Conservation (phyloP, 2,797 vertebrate genomes). For the Melanotaenia maccullochi region DNA sequence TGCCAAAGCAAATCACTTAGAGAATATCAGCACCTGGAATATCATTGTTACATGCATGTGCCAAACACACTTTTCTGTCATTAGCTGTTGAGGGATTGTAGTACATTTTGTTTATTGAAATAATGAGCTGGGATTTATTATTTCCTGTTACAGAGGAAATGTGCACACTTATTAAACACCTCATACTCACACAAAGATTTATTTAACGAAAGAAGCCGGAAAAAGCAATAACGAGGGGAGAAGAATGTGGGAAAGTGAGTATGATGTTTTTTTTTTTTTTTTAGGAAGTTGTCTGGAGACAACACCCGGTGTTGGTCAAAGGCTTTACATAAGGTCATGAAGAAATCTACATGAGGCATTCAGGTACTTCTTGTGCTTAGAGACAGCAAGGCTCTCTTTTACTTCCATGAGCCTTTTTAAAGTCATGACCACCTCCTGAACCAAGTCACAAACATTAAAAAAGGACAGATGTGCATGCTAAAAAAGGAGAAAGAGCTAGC, state of each 20-base stretch:
- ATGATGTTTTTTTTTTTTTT: conserved; percentile 34
- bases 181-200: conserved; percentile 56
- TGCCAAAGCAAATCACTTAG: conserved; percentile 69
- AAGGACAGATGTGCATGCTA: conserved; percentile 45
- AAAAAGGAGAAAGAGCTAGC: conserved; percentile 13
- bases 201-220: conserved; percentile 56
- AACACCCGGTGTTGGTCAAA: conserved; percentile 68
- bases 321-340: conserved; percentile 62
- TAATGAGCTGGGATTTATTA: conserved; percentile 74
- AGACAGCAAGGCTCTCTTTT: conserved; percentile 28
- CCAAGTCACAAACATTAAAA: conserved; percentile 33
- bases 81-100: conserved; percentile 71
- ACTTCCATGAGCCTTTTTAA: conserved; percentile 23
- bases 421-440: conserved; percentile 40
- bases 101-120: conserved; percentile 80
- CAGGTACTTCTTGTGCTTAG: conserved; percentile 48
- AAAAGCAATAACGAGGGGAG: conserved; percentile 67
- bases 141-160: conserved; percentile 77
- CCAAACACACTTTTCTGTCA: conserved; percentile 79
- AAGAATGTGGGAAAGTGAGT: conserved; percentile 69
- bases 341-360: conserved; percentile 61
- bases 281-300: conserved; percentile 68
- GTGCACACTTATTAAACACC: conserved; percentile 78
- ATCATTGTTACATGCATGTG: conserved; percentile 67
- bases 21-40: conserved; percentile 71